Conservation (phyloP, 1,140 invertebrate species). For the Cyclina sinensis region DNA sequence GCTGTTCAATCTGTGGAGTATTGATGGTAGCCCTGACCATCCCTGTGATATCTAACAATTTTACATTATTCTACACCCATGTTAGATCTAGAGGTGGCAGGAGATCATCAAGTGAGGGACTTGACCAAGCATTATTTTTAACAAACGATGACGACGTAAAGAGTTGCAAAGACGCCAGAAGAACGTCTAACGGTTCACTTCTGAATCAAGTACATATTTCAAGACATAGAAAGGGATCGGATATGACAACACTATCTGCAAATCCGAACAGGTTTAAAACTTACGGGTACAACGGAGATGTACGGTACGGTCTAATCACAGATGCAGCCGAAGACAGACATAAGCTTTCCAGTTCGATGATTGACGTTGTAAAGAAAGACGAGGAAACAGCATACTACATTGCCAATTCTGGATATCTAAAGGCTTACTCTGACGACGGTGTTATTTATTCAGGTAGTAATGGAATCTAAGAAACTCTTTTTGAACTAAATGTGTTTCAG, state of each 20-base stretch:
- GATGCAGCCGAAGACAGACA: slow-evolving; percentile 58
- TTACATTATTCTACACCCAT: slow-evolving; percentile 84
- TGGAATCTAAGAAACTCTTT: not conserved
- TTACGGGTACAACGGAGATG: slow-evolving; percentile 85
- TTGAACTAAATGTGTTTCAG: too few species aligned
- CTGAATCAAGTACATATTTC: slow-evolving; percentile 84
- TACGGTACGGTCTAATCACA: slow-evolving; percentile 17
- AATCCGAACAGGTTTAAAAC: slow-evolving; percentile 3
- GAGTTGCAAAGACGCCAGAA: slow-evolving; percentile 70
- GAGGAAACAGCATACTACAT: slow-evolving; percentile 9
- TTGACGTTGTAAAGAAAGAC: slow-evolving; percentile 33
- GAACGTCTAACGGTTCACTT: slow-evolving; percentile 79
- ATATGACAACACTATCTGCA: slow-evolving; percentile 13
- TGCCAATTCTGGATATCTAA: not conserved
- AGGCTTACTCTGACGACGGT: slow-evolving; percentile 41
- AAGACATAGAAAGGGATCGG: not conserved
- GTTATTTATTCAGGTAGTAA: slow-evolving; percentile 37
- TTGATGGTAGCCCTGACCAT: slow-evolving; percentile 83
- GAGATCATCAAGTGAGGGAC: slow-evolving; percentile 73
- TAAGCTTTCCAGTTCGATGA: slow-evolving; percentile 68
- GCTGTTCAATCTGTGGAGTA: slow-evolving; percentile 81
- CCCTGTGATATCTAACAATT: slow-evolving; percentile 84
- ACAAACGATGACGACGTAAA: slow-evolving; percentile 6
- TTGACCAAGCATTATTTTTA: not conserved
- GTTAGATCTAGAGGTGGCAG: slow-evolving; percentile 75